Evolutionary conservation across 2,888 invertebrate genomes (phyloP).

Genomic region (Zygothrica quintamaculata): DNA sequence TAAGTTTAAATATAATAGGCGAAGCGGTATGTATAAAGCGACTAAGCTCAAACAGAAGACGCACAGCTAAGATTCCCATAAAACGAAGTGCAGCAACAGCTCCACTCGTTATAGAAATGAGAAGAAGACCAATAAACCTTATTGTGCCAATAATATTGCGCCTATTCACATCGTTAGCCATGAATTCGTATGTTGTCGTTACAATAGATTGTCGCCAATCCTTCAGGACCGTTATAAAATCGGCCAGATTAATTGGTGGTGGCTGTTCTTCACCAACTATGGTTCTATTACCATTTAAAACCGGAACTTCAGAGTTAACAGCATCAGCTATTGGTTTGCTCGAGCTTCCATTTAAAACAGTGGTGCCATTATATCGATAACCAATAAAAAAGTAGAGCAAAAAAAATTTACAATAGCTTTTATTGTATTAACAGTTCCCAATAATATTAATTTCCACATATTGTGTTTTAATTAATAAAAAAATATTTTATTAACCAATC

Average conservation of each 20-base stretch:
- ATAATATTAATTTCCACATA: too few species aligned
- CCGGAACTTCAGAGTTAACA: background rate
- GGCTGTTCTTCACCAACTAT: conserved; percentile 6
- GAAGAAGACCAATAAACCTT: conserved; percentile 83
- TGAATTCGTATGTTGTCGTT: conserved; percentile 71
- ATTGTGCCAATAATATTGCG: conserved; percentile 81
- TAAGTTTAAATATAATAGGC: conserved; percentile 87
- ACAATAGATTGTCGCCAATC: conserved; percentile 79
- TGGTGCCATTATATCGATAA: too few species aligned
- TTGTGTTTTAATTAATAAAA: too few species aligned
- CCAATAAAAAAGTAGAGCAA: too few species aligned
- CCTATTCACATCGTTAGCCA: conserved; percentile 79
- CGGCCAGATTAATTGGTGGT: conserved; percentile 62
- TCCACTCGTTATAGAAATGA: conserved; percentile 86
- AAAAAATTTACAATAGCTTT: too few species aligned
- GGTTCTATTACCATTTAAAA: background rate
- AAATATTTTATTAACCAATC: too few species aligned
- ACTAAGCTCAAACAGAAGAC: conserved; percentile 86
- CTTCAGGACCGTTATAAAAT: conserved; percentile 69
- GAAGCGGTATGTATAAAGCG: conserved; percentile 86
- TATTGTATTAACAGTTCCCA: too few species aligned
- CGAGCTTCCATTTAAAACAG: conserved; percentile 9
- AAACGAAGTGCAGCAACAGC: conserved; percentile 86
- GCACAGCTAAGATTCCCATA: conserved; percentile 87
- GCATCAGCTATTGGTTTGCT: conserved; percentile 14